Percentiles rank a stretch among this genome's conserved stretches.
phyloP scores from a whole-genome alignment of 2,797 vertebrate species.

The Florisuga fusca region DNA sequence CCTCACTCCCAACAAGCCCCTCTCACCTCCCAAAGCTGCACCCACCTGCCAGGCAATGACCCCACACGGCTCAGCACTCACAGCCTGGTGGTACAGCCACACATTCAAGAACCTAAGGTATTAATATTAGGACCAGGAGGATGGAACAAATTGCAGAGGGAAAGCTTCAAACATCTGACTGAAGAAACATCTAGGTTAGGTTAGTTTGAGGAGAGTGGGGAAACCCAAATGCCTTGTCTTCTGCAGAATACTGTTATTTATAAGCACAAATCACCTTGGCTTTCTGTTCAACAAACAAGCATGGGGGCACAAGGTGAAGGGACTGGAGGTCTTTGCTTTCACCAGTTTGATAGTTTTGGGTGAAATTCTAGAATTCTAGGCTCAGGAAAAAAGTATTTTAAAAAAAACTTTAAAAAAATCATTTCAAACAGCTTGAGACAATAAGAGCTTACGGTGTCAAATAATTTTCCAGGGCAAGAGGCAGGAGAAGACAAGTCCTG shows the following conservation, averaged over 20 bases:
- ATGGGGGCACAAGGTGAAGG: neutral
- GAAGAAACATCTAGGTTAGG: neutral
- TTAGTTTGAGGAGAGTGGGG: neutral
- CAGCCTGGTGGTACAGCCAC: neutral
- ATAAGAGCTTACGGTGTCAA: neutral
- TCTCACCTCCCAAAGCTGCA: neutral
- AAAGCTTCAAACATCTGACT: neutral
- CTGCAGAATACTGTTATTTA: neutral
- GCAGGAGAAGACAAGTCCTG: neutral
- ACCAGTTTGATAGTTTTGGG: neutral
- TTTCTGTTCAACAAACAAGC: neutral
- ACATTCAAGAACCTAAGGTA: neutral
- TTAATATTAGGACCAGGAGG: neutral
- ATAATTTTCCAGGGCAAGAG: neutral
- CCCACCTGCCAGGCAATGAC: neutral
- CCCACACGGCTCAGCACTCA: neutral
- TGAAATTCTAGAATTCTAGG: neutral
- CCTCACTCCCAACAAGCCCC: fast-evolving
- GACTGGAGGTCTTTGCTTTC: neutral
- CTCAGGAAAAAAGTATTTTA: neutral
- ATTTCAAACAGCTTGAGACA: neutral
- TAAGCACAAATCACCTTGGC: neutral
- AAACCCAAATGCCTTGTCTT: neutral
- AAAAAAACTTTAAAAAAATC: too few species aligned
- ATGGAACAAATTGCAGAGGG: neutral